Base-by-base conservation (phyloP, 2,797 vertebrate genomes). In the Myotis findleyi region DNA sequence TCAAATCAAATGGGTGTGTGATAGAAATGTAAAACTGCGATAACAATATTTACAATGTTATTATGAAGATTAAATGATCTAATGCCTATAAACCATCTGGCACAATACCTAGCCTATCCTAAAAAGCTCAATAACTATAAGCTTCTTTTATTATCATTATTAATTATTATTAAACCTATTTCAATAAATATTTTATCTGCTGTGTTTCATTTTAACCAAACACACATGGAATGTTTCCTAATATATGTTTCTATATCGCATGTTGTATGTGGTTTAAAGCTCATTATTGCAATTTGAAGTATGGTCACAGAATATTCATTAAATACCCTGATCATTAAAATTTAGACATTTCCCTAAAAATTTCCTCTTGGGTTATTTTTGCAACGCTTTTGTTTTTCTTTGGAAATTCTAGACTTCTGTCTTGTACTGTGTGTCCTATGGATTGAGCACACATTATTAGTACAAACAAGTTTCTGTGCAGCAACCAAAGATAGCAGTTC, bases 381-480 rank as follows among this genome's bases (percentile, higher is more conserved):
- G 41, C 6, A 36, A 7, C 16, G 10, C n/a, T 72, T 94, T 87
- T 30, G 8, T 62, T 85, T 86, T 64, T 44, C 7, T 77, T 30
- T 55, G 30, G 33, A 71, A 82, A 64, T 84, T 21, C 30, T 18
- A 55, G 51, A 47, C 33, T 93, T 83, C 25, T 82, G 3, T 62
- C 62, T 38, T 76, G 25, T 8, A 44, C 33, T 27, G 3, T 69
- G 23, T 89, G 44, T 92, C 49, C 75, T 68, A 83, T 1, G 6
- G 41, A 97, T 62, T 80, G 81, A 27, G 64, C 49, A 87, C 66
- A 75, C 64, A 80, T 90, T 93, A 86, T 94, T 89, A 91, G 73
- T 68, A 87, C 89, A 90, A 55, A 92, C 91, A 80, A 95, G 69
- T 96, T 88, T 93, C 89, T 89, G 23, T 86, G 93, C 49, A 64